Evolutionary conservation across 2,888 invertebrate species (phyloP).

Genomic region (Anaspis maculata): DNA sequence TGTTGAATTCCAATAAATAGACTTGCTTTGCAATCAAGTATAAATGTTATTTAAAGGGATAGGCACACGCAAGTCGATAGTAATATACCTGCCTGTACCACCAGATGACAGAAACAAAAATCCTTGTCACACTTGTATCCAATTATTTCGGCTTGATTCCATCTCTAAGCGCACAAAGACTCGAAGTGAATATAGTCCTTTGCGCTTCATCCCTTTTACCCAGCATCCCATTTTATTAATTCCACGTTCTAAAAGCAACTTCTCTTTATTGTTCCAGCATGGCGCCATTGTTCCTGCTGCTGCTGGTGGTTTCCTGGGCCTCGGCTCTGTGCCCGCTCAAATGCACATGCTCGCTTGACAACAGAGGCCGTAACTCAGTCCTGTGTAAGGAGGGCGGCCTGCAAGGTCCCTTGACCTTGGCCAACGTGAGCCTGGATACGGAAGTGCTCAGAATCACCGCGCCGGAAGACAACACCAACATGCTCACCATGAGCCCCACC

Average conservation of each 20-base stretch:
- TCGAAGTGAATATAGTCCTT: no score
- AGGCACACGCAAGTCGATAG: no score
- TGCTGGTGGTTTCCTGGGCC: slow-evolving; percentile 7
- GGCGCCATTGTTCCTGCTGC: no score
- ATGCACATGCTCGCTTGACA: slow-evolving; percentile 54
- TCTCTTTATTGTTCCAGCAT: slow-evolving; percentile 27
- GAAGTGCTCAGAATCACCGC: slow-evolving; percentile 61
- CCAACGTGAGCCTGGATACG: slow-evolving; percentile 47
- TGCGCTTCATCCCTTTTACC: no score
- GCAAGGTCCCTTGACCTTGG: slow-evolving; percentile 52
- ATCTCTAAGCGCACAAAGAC: no score
- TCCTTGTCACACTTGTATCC: no score
- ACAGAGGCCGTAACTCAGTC: slow-evolving; percentile 50
- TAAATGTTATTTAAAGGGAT: no score
- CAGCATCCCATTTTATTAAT: neutral
- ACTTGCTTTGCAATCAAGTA: no score
- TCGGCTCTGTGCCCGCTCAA: slow-evolving; percentile 50
- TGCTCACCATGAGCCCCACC: slow-evolving; percentile 63
- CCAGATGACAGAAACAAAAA: no score
- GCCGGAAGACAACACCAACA: slow-evolving; percentile 52
- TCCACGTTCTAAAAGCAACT: slow-evolving; percentile 8
- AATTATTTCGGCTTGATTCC: no score
- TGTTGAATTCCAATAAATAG: no score
- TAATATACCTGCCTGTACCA: no score
- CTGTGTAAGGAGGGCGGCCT: slow-evolving; percentile 55